Evolutionary conservation across 2,888 invertebrate species (phyloP).

Genomic region (Cataglyphis rosenhaueri): DNA sequence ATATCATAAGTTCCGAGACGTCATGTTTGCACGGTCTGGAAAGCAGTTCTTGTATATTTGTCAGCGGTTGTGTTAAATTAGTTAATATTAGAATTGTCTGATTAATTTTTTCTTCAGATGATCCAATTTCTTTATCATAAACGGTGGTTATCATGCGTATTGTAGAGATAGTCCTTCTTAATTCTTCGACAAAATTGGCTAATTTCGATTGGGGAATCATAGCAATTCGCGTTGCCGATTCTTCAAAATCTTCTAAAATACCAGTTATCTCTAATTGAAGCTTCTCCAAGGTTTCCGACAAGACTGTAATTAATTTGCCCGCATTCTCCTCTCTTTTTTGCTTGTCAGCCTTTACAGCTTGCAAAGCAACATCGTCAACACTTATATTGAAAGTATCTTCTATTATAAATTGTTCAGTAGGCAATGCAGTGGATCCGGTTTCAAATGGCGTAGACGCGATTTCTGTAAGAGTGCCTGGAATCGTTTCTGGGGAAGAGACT

Average conservation of each 20-base stretch:
- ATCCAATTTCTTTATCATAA: conserved; percentile 4
- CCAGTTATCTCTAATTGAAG: conserved; percentile 74
- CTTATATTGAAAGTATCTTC: conserved; percentile 46
- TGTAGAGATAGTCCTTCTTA: conserved; percentile 68
- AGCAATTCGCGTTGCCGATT: conserved; percentile 69
- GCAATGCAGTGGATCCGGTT: conserved; percentile 26
- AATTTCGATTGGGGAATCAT: conserved; percentile 70
- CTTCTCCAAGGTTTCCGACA: conserved; percentile 68
- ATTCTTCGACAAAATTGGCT: conserved; percentile 74
- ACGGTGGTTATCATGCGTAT: conserved; percentile 49
- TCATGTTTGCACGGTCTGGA: conserved; percentile 68
- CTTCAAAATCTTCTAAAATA: conserved; percentile 79
- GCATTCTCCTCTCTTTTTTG: conserved; percentile 11
- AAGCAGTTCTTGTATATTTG: conserved; percentile 56
- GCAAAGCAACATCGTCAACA: background rate
- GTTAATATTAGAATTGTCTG: conserved; percentile 39
- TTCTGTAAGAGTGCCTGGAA: conserved; percentile 63
- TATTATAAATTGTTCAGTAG: conserved; percentile 50
- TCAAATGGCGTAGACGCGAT: conserved; percentile 38
- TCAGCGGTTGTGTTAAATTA: conserved; percentile 57
- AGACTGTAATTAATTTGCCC: conserved; percentile 21
- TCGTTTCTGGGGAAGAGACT: conserved; percentile 52
- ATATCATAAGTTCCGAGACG: conserved; percentile 73
- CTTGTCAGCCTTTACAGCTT: background rate
- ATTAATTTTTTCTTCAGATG: conserved; percentile 45